Evolutionary conservation across 2,888 invertebrate species (phyloP), one percentile per base, ranked within the genome.

Genomic region (Ommatoiulus sabulosus): DNA sequence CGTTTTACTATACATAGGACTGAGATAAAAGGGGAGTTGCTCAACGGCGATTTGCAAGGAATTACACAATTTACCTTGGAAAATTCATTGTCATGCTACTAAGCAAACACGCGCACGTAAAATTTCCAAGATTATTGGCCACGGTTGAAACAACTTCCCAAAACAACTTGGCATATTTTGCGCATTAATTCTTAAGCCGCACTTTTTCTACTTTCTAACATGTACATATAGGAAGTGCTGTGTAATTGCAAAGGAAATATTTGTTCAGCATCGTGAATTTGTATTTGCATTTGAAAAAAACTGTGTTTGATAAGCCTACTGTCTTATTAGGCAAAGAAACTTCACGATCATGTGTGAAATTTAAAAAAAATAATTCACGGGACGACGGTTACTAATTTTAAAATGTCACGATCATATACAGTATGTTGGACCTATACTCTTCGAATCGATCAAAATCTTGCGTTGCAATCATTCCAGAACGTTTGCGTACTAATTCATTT

Each of bases 71-170:
- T 63, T 63, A 63, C 63, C 63, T 63, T 63, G 63, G 63, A 6
- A 63, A 63, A 63, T 63, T 63, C 63, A 63, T 63, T 63, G 63
- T 63, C 63, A 63, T 63, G n/a, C 63, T 63, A 5, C 63, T 63
- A 63, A 63, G 63, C 20, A 63, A 63, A 20, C 63, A 20, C 20
- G 63, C 15, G n/a, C 15, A 20, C 20, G 17, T 15, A 15, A 15
- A 57, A 57, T 10, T 15, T 10, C 63, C 20, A 20, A 20, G 63
- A 63, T 63, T 63, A 63, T 63, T 63, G 63, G 63, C n/a, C 63
- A 63, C 63, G 63, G 63, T 63, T 63, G 63, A 63, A 63, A 63
- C 63, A 63, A 63, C 20, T 63, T 63, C 63, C 63, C 63, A 63
- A 63, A 63, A 63, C 63, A 20, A 63, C 63, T 20, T 63, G 57